A percentile compares a stretch with the other conserved stretches of the same genome.
phyloP scores from a whole-genome alignment of 2,888 invertebrate species.

The Tetragonisca angustula region DNA sequence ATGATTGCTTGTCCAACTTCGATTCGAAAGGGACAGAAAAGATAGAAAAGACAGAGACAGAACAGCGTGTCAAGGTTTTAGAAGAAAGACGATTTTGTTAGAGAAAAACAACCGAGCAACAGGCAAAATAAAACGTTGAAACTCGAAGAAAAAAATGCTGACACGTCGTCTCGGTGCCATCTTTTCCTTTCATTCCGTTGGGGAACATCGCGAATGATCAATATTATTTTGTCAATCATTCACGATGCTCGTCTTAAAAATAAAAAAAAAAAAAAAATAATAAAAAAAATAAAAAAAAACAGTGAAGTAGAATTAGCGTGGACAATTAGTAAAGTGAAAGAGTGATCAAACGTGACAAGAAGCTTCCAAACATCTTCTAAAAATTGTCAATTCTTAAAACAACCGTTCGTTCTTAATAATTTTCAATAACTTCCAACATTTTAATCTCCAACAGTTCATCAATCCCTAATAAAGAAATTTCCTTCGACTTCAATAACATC shows the following conservation, averaged over 20 bases:
- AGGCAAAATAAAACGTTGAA: neutral
- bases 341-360: neutral
- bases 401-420: neutral
- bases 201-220: conserved; percentile 13
- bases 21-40: neutral
- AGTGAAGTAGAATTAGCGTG: conserved; percentile 6
- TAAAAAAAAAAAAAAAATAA: neutral
- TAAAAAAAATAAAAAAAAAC: neutral
- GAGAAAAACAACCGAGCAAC: neutral
- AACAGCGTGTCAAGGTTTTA: conserved; percentile 19
- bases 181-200: neutral
- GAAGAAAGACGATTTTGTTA: conserved; percentile 12
- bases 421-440: neutral
- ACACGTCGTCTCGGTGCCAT: conserved; percentile 21
- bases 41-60: conserved; percentile 32
- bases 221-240: neutral
- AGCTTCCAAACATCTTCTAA: neutral
- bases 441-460: neutral
- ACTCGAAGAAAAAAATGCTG: neutral
- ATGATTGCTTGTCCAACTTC: neutral
- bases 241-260: neutral
- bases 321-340: conserved; percentile 22
- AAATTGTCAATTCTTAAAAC: neutral
- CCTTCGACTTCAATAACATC: too few species aligned
- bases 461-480: too few species aligned